phyloP scores from a whole-genome alignment of 2,113 vertebrate genomes.

The Rhea pennata region DNA sequence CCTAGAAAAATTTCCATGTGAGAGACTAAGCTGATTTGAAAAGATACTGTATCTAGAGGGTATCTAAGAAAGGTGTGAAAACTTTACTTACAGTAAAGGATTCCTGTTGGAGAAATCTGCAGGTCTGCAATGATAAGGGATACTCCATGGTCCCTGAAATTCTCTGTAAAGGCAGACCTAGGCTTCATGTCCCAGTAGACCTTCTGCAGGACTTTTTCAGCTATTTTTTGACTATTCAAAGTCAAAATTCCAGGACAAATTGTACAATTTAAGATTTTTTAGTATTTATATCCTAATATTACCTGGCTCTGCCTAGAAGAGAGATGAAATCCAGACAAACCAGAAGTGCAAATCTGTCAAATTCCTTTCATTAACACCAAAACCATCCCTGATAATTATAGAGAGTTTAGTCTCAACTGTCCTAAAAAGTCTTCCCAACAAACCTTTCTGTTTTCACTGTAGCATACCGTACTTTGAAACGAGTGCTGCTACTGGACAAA shows the following conservation, averaged over 20 bases:
- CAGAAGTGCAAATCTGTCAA: neutral
- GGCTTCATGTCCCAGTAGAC: neutral
- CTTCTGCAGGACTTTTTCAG: neutral
- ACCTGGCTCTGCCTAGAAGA: neutral
- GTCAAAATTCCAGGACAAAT: neutral
- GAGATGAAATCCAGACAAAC: neutral
- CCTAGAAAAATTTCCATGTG: too few species aligned
- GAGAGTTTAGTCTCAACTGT: neutral
- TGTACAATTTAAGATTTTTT: rapidly evolving
- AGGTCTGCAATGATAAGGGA: neutral
- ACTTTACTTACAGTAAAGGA: neutral
- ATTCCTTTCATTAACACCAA: rapidly evolving
- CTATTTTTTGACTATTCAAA: neutral
- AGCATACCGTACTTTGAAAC: conserved; percentile 96
- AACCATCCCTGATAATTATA: rapidly evolving
- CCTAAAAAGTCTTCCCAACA: neutral
- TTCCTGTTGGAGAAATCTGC: too few species aligned
- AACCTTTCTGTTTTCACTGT: neutral
- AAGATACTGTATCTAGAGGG: neutral
- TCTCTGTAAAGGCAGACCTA: neutral
- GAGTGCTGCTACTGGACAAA: conserved; percentile 88
- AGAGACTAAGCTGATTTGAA: neutral
- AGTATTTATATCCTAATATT: rapidly evolving
- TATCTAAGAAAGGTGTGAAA: neutral
- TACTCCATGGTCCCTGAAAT: neutral